Evolutionary conservation across 2,797 vertebrate species (phyloP), one percentile per base, ranked within the genome.

Genomic region (Myiotriccus ornatus): DNA sequence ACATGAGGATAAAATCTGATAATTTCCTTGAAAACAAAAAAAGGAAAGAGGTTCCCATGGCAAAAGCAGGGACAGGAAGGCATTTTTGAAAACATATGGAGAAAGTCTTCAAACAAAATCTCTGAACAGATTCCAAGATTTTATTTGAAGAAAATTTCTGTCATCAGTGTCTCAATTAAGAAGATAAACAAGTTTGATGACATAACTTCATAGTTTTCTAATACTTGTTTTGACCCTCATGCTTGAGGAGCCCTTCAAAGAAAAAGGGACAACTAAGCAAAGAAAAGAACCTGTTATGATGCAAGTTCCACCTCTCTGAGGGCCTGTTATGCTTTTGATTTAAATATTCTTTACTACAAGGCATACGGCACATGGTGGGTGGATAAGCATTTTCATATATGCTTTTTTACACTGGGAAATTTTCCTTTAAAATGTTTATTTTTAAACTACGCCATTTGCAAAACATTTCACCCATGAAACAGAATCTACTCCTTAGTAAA

Each of bases 281-380:
- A 71, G 14, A 52, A 32, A 68, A 56, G 28, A 47, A 43, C 7
- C 21, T 16, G 21, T 39, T 57, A 53, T 0, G 0, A 79, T 2
- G 3, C 27, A 70, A 15, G 37, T 49, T 85, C 25, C 53, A 77
- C 23, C 13, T 85, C 44, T 21, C 4, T 5, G 20, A 59, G 20
- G 22, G n/a, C 44, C 13, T 73, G 25, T 21, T 32, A 27, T 2
- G 3, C 28, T 74, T 86, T 59, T 11, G 6, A 47, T 35, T 14
- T 62, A 82, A 78, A 67, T 44, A 79, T 57, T 59, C 22, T 37
- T 63, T n/a, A 79, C 10, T 15, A 69, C 4, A 32, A 77, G 21
- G 7, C 4, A 43, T 8, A 10, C 6, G 77, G 9, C 10, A 77
- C 6, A 53, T 5, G 28, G 20, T 9, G 16, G 37, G 18, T 30